Evolutionary conservation across 37 sponge, comb jelly and placozoan species (phyloP).

Genomic region (Chondrosia reniformis): DNA sequence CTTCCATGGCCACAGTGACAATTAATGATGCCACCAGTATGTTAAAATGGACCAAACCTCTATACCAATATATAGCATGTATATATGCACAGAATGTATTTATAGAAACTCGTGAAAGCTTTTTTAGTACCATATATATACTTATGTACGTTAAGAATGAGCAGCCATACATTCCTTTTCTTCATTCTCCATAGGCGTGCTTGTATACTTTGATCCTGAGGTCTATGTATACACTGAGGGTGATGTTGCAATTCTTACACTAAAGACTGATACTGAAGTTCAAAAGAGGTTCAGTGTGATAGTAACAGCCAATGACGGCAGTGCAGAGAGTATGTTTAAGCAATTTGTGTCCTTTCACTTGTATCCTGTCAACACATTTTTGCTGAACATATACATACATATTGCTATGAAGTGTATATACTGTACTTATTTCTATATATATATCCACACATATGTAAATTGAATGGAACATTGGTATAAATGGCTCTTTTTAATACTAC

Average conservation of each 20-base stretch:
- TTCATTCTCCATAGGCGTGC: neutral
- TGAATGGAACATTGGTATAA: too few relatives aligned
- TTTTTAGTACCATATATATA: neutral
- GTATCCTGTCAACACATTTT: neutral
- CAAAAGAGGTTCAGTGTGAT: neutral
- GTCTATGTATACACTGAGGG: neutral
- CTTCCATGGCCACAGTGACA: neutral
- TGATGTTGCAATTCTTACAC: neutral
- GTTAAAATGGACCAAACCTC: neutral
- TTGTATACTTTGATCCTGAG: conserved; percentile 11
- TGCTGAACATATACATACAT: too few relatives aligned
- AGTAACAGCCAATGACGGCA: neutral
- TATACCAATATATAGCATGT: too few relatives aligned
- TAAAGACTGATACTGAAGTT: neutral
- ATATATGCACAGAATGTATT: too few relatives aligned
- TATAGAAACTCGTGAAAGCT: too few relatives aligned
- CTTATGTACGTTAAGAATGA: neutral
- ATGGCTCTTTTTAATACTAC: neutral
- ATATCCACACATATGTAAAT: too few relatives aligned
- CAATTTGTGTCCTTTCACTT: neutral
- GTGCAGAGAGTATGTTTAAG: neutral
- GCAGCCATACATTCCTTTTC: neutral
- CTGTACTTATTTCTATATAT: neutral
- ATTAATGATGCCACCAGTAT: neutral
- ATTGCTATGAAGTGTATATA: too few relatives aligned